These are phyloP conservation scores for Tinea pellionella DNA, from an alignment of 2,888 invertebrate genomes.

Conservation along the genomic window DNA sequence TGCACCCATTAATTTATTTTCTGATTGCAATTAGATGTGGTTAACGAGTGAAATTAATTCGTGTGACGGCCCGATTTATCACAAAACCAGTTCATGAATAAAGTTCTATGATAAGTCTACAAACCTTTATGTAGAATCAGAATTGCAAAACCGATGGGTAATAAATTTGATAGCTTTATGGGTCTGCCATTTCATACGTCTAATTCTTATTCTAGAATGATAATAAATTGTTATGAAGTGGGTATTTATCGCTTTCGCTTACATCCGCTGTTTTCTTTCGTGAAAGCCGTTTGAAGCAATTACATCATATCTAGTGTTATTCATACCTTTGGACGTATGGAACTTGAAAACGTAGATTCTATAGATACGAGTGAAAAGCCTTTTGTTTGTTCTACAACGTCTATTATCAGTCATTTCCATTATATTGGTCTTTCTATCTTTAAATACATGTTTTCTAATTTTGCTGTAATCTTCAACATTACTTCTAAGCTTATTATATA, in stretches of 20 bases:
- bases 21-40: no score
- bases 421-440: neutral
- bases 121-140: no score
- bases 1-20: no score
- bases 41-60: no score
- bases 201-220: neutral
- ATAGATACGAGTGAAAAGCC: neutral
- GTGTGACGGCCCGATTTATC: no score
- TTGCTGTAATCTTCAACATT: no score
- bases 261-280: slow-evolving; percentile 10
- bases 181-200: neutral
- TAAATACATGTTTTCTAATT: neutral
- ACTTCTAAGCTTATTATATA: no score
- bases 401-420: neutral
- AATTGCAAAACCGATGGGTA: neutral
- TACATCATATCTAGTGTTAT: slow-evolving; percentile 1
- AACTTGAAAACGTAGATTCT: neutral
- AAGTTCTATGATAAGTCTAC: no score
- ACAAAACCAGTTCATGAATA: no score
- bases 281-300: slow-evolving; percentile 9
- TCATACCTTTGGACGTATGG: neutral
- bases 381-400: neutral
- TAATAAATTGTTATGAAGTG: neutral
- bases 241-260: slow-evolving; percentile 3
- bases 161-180: neutral